Evolutionary conservation across 2,113 vertebrate species (phyloP), one percentile per base, ranked within the genome.

Genomic region (Anhinga rufa): DNA sequence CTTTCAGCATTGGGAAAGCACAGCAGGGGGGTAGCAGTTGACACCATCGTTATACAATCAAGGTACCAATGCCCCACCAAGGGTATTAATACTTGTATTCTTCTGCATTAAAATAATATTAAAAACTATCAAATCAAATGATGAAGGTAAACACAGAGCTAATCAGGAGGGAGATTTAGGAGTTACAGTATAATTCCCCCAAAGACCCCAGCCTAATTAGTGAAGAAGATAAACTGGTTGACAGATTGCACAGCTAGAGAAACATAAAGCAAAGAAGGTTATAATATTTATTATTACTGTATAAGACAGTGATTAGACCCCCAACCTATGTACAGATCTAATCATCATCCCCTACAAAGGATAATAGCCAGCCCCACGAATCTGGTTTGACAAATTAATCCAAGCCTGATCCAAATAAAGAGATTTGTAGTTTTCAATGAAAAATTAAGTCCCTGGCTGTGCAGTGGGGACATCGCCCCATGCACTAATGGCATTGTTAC

Each of bases 371-470:
- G 68, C 87, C 66, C 83, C 95, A 74, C 0, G 44, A 85, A 76
- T 79, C 95, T 88, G 60, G 38, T 89, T 91, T 97, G 94, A 97
- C 91, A 95, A 95, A 95, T 95, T 97, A 96, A 97, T 93, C 94
- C 92, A 93, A 92, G 78, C 29, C 94, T 97, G 89, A 95, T 89
- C 93, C 93, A 96, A 96, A 97, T 89, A 94, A 95, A 94, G 91
- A 89, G 51, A 92, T 95, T 90, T 83, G 42, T 92, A 89, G 54
- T 86, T 96, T 97, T 97, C 89, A 95, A 49, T 92, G 93, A 91
- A 93, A 91, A 92, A 97, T 87, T 90, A 97, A 69, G 82, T 86
- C 92, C 70, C 84, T 93, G 87, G 68, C 75, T 78, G 80, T 84
- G 78, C 64, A 78, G 80, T 21, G 60, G 64, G 71, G 85, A 48